A percentile compares a stretch with the other conserved stretches of the same genome.
Conservation (phyloP, 2,797 vertebrate genomes). For the Chanos chanos region DNA sequence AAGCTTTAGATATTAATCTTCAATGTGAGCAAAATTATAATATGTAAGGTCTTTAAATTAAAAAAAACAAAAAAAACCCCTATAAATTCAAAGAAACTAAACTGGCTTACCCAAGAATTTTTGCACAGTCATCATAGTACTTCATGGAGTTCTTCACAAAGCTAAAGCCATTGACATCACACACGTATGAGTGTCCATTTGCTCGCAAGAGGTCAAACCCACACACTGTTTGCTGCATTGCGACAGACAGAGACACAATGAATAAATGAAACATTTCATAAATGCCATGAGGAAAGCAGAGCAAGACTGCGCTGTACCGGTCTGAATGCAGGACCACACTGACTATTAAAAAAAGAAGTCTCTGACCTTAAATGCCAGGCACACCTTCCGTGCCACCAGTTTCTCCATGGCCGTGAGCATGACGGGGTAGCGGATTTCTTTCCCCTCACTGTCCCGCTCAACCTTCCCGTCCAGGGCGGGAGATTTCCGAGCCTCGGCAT, state of each 20-base stretch:
- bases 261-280: neutral
- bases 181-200: slow-evolving; percentile 95
- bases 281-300: neutral
- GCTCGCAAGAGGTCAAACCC: slow-evolving; percentile 96
- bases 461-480: slow-evolving; percentile 97
- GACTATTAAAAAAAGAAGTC: neutral
- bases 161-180: slow-evolving; percentile 97
- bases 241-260: slow-evolving; percentile 6
- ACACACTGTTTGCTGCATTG: slow-evolving; percentile 92
- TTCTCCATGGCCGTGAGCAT: slow-evolving; percentile 99
- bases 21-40: too few relatives aligned
- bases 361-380: slow-evolving; percentile 92
- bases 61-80: neutral
- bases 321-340: neutral
- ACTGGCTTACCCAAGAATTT: slow-evolving; percentile 87
- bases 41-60: too few relatives aligned
- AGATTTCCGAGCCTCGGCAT: slow-evolving; percentile 95
- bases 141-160: slow-evolving; percentile 99
- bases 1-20: too few relatives aligned
- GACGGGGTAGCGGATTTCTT: slow-evolving; percentile 96
- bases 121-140: slow-evolving; percentile 99
- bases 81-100: neutral
- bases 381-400: slow-evolving; percentile 95
- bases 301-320: too few relatives aligned
- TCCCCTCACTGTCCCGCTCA: slow-evolving; percentile 95